Evolutionary conservation across 2,797 vertebrate species (phyloP).

Genomic region (Darevskia mixta): DNA sequence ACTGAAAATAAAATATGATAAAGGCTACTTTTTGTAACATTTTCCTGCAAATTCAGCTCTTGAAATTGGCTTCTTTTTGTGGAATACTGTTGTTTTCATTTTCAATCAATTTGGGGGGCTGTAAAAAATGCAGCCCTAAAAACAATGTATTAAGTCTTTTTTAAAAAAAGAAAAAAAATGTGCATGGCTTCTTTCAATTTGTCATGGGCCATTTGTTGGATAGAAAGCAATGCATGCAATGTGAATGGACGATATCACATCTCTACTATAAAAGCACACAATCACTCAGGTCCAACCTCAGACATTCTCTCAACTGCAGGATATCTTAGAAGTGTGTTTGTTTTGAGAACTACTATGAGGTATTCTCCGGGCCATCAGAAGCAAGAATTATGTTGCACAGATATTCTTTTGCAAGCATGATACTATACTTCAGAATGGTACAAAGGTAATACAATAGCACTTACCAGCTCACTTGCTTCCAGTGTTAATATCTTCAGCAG

Average conservation of each 20-base stretch:
- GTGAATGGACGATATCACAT: not conserved
- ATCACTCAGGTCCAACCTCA: constrained; percentile 3
- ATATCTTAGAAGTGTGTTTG: constrained; percentile 38
- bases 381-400: constrained; percentile 25
- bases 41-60: not conserved
- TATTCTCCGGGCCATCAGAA: constrained; percentile 32
- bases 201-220: not conserved
- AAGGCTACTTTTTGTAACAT: not conserved
- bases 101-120: not conserved
- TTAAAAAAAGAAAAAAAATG: not conserved
- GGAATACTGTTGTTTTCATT: not conserved
- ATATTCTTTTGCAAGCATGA: constrained; percentile 22
- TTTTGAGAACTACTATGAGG: constrained; percentile 55
- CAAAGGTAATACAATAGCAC: constrained; percentile 54
- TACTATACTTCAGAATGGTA: constrained; percentile 18
- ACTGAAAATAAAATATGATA: constrained; percentile 10
- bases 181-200: constrained; percentile 3
- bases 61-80: constrained; percentile 11
- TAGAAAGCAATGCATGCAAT: not conserved
- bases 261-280: constrained; percentile 12
- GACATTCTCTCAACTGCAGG: constrained; percentile 37
- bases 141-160: constrained; percentile 2
- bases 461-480: constrained; percentile 25
- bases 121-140: constrained; percentile 4
- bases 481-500: constrained; percentile 57